Percentiles rank a stretch among this genome's conserved stretches.
Evolutionary conservation across 2,113 vertebrate genomes (phyloP).

Genomic region (human): GRCh38 chr5:175055001-175055500

Average conservation of each 20-base stretch:
- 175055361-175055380: neutral
- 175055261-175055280: neutral
- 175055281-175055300: neutral
- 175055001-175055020: no score
- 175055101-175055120: no score
- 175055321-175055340: neutral
- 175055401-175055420: neutral
- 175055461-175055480: neutral
- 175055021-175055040: no score
- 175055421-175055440: neutral
- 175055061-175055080: no score
- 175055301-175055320: neutral
- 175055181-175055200: no score
- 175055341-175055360: neutral
- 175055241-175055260: neutral
- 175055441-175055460: neutral
- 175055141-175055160: no score
- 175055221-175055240: neutral
- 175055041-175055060: no score
- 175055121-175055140: no score
- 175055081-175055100: no score
- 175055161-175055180: no score
- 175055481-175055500: neutral
- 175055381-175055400: neutral
- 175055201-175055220: neutral